Percentiles rank a stretch among this genome's conserved stretches.
Evolutionary conservation across 2,888 invertebrate species (phyloP).

Genomic region (Macrosoma leucophasiata): DNA sequence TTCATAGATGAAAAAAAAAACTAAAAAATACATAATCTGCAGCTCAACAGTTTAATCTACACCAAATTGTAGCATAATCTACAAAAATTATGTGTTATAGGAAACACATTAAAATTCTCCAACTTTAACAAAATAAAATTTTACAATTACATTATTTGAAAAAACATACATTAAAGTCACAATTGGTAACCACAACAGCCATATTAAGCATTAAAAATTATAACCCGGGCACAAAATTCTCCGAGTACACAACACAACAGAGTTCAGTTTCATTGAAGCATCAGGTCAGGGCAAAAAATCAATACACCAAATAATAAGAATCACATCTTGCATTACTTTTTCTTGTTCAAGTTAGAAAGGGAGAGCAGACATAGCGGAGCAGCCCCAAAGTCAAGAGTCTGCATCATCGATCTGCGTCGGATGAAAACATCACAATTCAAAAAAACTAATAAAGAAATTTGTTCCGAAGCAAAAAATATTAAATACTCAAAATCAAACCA

Average conservation of each 20-base stretch:
- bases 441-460: slow-evolving; percentile 25
- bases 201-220: no score
- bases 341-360: slow-evolving; percentile 50
- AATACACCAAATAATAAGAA: slow-evolving; percentile 65
- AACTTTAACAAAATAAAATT: no score
- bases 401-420: slow-evolving; percentile 61
- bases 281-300: slow-evolving; percentile 57
- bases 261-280: slow-evolving; percentile 31
- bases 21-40: not conserved
- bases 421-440: slow-evolving; percentile 23
- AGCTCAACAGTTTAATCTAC: no score
- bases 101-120: no score
- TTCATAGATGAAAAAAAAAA: not conserved
- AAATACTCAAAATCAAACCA: slow-evolving; percentile 34
- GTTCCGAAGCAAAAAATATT: slow-evolving; percentile 26
- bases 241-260: not conserved
- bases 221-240: no score
- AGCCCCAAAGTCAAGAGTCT: slow-evolving; percentile 66
- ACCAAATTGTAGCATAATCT: no score
- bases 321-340: slow-evolving; percentile 48
- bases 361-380: slow-evolving; percentile 53
- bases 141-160: no score
- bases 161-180: no score
- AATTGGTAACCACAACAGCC: no score
- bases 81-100: no score